Base-by-base conservation (phyloP, 1,140 invertebrate species). In the Pachyrhynchus sulphureomaculatus region DNA sequence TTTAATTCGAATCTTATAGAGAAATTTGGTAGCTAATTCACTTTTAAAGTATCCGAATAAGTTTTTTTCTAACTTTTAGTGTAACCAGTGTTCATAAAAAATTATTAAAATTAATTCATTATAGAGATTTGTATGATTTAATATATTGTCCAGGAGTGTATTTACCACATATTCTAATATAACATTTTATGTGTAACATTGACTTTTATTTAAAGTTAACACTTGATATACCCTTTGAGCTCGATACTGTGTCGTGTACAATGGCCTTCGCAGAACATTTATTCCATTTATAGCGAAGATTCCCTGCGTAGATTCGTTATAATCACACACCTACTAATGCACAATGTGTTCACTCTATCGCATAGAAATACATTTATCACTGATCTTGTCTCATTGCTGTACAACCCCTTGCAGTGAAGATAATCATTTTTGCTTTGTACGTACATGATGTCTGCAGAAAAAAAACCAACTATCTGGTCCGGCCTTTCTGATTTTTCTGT, bases 341-440 rank as follows among this genome's bases (percentile, higher is more conserved):
- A 44, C 41, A 18, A 44, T 44, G 41, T 44, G 41, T 44, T 44
- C 41, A 44, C 41, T 44, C 41, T 44, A 44, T 44, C 41, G 41
- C 20, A 44, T 23, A 18, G 41, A 29, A 29, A 29, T 29, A 29
- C 20, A 44, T 44, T 44, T 44, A 44, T 44, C 41, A 44, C 41
- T 44, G 18, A 44, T 44, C 41, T 8, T 44, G 41, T 44, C 41
- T 23, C 41, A 44, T 44, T 44, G 15, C 17, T 44, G 41, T 20
- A 44, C 36, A 39, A 39, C 13, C 21, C 8, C n/a, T 29, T 29
- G 8, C 26, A 29, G 9, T 39, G 4, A n/a, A 44, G 41, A 44
- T 44, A 44, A 44, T 23, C 17, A 44, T 44, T 44, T 44, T 44
- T 44, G 41, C 20, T 44, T 23, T 44, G 41, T 44, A 18, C 41